Conservation (phyloP, 2,113 vertebrate genomes). For the Anguilla rostrata region DNA sequence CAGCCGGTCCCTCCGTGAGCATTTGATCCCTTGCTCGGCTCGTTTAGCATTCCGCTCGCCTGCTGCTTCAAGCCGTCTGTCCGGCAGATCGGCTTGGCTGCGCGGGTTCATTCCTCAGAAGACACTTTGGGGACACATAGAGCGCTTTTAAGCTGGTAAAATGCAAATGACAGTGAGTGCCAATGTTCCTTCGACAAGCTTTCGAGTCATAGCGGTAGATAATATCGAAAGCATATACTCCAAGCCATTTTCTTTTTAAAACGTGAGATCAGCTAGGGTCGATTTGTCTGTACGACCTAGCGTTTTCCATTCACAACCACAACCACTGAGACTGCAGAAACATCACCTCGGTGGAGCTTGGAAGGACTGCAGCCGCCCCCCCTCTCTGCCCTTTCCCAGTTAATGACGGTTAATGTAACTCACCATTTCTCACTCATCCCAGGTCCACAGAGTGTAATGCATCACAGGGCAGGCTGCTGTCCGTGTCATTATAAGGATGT, state of each 20-base stretch:
- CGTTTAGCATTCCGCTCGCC: background rate
- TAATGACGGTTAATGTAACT: background rate
- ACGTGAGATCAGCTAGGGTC: background rate
- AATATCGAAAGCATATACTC: background rate
- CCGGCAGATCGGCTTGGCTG: background rate
- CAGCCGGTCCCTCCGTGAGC: background rate
- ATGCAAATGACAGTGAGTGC: background rate
- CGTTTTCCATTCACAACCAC: background rate
- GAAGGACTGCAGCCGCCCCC: background rate
- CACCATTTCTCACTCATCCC: background rate
- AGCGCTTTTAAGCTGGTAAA: background rate
- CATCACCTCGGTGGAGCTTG: background rate
- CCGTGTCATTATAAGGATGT: background rate
- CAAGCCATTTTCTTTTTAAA: background rate
- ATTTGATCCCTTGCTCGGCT: background rate
- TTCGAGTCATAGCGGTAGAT: background rate
- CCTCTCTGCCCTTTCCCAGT: background rate
- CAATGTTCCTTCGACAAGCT: background rate
- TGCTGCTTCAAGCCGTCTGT: background rate
- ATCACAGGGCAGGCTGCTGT: background rate
- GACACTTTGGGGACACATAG: conserved; percentile 3
- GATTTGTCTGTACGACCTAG: background rate
- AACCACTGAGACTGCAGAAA: background rate
- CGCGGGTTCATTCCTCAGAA: background rate
- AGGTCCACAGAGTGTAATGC: background rate